Conservation (phyloP, 2,113 vertebrate species). For the Ursus arctos region DNA sequence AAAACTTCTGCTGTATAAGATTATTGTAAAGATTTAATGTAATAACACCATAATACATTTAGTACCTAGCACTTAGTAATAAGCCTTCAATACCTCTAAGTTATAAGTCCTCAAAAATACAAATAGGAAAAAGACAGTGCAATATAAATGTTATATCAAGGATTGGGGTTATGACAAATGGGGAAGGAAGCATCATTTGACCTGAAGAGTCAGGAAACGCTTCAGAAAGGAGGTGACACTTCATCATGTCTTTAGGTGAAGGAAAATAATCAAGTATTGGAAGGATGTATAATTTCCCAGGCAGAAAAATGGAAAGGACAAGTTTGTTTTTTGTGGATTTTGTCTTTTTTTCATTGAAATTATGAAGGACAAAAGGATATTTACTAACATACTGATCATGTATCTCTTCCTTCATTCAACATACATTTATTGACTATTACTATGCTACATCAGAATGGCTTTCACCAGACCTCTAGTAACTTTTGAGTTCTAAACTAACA, state of each 20-base stretch:
- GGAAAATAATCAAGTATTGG: neutral
- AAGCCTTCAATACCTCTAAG: neutral
- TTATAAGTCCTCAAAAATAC: neutral
- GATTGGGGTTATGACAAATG: neutral
- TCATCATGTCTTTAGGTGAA: neutral
- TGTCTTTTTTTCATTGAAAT: constrained; percentile 18
- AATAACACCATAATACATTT: neutral
- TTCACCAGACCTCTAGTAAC: neutral
- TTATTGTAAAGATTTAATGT: neutral
- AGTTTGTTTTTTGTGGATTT: neutral
- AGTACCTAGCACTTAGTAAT: neutral
- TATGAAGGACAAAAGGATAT: neutral
- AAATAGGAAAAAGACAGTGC: neutral
- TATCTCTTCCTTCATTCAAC: neutral
- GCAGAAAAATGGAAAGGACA: neutral
- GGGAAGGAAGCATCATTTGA: neutral
- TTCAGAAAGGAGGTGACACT: neutral
- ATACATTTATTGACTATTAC: neutral
- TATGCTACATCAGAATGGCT: neutral
- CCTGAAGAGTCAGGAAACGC: neutral
- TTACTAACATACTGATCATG: neutral
- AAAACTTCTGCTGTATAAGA: neutral
- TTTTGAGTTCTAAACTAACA: constrained; percentile 8
- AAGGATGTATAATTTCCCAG: neutral
- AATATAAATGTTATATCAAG: neutral